These are phyloP conservation scores for Plagodis dolabraria DNA, from an alignment of 2,888 invertebrate genomes.

Conservation along the genomic window DNA sequence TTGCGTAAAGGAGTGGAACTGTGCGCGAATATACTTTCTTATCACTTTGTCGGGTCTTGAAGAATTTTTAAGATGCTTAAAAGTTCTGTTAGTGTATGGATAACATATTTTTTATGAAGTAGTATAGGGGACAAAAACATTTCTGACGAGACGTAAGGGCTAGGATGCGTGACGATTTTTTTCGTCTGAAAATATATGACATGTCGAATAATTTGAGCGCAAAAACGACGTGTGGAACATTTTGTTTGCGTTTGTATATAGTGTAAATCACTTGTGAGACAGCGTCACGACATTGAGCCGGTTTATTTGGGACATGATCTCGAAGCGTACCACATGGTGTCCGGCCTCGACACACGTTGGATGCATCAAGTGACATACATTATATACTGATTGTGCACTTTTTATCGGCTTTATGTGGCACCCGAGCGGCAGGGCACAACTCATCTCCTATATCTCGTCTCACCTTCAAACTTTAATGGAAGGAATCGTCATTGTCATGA, in stretches of 20 bases:
- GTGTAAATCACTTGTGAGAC: constrained; percentile 30
- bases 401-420: constrained; percentile 23
- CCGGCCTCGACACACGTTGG: constrained; percentile 32
- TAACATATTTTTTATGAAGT: no score
- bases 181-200: no score
- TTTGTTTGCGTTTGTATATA: constrained; percentile 8
- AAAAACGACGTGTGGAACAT: not conserved
- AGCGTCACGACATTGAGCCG: constrained; percentile 54
- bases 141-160: no score
- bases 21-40: not conserved
- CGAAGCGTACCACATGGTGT: constrained; percentile 43
- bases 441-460: constrained; percentile 11
- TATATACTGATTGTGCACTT: constrained; percentile 23
- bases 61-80: no score
- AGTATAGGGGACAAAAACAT: no score
- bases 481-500: constrained; percentile 3
- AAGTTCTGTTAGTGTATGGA: no score
- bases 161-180: no score
- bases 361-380: constrained; percentile 25
- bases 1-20: constrained; percentile 12
- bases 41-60: no score
- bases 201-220: not conserved
- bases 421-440: constrained; percentile 10
- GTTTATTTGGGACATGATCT: constrained; percentile 60
- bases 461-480: constrained; percentile 18